Conservation (phyloP, 2,113 vertebrate species). For the Odontophorus gujanensis region DNA sequence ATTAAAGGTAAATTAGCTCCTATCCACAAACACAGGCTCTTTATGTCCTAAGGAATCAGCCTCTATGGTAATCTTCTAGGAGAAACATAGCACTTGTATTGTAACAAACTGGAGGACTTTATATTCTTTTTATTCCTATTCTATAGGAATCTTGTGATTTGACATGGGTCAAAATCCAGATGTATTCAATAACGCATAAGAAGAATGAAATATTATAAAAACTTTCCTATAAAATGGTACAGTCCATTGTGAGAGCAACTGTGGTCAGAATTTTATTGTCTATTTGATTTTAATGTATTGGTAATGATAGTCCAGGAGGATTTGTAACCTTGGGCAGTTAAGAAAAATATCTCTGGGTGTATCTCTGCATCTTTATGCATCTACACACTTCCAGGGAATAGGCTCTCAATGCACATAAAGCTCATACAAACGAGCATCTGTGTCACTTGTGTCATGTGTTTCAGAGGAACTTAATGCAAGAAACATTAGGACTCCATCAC, state of each 20-base stretch:
- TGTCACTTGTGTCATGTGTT: neutral
- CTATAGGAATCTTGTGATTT: neutral
- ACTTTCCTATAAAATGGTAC: neutral
- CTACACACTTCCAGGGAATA: neutral
- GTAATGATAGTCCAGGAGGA: neutral
- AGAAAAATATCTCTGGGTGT: neutral
- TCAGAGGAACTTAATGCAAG: constrained; percentile 39
- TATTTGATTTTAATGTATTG: neutral
- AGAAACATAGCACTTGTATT: neutral
- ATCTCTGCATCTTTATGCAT: neutral
- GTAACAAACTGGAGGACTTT: neutral
- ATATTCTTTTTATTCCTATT: neutral
- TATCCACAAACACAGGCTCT: neutral
- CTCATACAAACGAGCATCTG: neutral
- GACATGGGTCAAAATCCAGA: neutral
- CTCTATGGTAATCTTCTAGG: neutral
- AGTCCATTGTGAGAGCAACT: neutral
- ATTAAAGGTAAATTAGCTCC: neutral
- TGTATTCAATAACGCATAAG: neutral
- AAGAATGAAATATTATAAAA: neutral
- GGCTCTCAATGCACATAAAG: neutral
- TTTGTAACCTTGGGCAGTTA: neutral
- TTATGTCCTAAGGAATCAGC: neutral
- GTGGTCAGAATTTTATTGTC: neutral
- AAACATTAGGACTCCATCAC: neutral